A percentile compares a stretch with the other conserved stretches of the same genome.
These are phyloP conservation scores for Sander vitreus DNA, from an alignment of 2,113 vertebrate genomes.

Conservation along the genomic window DNA sequence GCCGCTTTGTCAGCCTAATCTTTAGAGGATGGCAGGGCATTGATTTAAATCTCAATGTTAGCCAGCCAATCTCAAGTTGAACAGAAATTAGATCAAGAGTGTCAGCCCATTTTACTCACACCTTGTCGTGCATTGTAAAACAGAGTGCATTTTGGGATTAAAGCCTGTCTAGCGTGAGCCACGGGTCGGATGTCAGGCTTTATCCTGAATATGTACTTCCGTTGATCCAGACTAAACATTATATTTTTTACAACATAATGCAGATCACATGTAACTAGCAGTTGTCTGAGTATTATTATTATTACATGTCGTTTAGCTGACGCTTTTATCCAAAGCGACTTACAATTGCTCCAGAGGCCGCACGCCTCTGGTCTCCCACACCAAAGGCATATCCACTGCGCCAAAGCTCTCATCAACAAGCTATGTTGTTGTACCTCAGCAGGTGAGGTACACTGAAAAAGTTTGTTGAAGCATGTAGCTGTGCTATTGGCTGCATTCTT, in stretches of 20 bases:
- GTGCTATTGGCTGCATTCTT: constrained; percentile 1
- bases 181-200: too few relatives aligned
- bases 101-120: neutral
- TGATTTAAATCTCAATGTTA: constrained; percentile 1
- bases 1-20: constrained; percentile 23
- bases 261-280: neutral
- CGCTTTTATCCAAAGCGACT: too few relatives aligned
- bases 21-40: constrained; percentile 3
- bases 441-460: constrained; percentile 2
- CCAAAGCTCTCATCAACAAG: neutral
- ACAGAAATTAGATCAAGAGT: constrained; percentile 28
- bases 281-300: neutral
- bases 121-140: neutral
- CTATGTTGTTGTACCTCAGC: neutral
- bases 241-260: neutral
- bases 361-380: too few relatives aligned
- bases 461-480: neutral
- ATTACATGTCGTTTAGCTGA: too few relatives aligned
- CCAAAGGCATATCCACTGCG: too few relatives aligned
- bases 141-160: neutral
- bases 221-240: too few relatives aligned
- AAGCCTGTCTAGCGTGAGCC: neutral
- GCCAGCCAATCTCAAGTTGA: neutral
- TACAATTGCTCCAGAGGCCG: too few relatives aligned
- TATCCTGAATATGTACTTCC: too few relatives aligned